Conservation (phyloP, 2,797 vertebrate species). For the Notoglanidium macrostoma region DNA sequence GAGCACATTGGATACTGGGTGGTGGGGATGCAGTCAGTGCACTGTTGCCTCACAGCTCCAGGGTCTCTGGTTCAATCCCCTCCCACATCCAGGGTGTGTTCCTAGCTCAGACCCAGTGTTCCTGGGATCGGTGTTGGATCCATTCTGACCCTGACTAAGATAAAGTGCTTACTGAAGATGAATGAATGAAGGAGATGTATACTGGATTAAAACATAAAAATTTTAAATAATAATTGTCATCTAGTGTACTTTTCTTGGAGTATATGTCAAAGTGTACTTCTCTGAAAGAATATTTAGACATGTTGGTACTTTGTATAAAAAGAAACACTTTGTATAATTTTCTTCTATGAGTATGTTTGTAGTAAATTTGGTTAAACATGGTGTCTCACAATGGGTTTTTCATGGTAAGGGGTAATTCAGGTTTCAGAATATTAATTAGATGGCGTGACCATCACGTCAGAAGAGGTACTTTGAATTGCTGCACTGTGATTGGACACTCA, state of each 20-base stretch:
- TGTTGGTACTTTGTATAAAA: not conserved
- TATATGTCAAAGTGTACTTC: not conserved
- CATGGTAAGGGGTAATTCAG: not conserved
- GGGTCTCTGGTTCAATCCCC: not conserved
- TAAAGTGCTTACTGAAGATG: not conserved
- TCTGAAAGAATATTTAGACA: not conserved
- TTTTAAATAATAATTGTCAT: not conserved
- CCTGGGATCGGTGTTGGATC: not conserved
- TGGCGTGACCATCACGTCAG: not conserved
- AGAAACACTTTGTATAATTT: not conserved
- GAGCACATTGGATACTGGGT: not conserved
- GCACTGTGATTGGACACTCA: constrained; percentile 8
- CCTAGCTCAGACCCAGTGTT: not conserved
- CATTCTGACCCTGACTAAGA: not conserved
- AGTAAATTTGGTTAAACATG: not conserved
- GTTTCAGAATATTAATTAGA: constrained; percentile 15
- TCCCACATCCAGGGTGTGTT: not conserved
- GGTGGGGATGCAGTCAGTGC: too few relatives aligned
- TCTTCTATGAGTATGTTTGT: not conserved
- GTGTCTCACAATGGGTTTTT: not conserved
- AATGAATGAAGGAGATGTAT: not conserved
- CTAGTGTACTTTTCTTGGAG: not conserved
- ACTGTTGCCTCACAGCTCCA: not conserved
- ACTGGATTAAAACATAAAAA: not conserved
- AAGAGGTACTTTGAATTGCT: not conserved